These are phyloP conservation scores for Pseudomugil gertrudae DNA, from an alignment of 2,797 vertebrate species.

Conservation along the genomic window DNA sequence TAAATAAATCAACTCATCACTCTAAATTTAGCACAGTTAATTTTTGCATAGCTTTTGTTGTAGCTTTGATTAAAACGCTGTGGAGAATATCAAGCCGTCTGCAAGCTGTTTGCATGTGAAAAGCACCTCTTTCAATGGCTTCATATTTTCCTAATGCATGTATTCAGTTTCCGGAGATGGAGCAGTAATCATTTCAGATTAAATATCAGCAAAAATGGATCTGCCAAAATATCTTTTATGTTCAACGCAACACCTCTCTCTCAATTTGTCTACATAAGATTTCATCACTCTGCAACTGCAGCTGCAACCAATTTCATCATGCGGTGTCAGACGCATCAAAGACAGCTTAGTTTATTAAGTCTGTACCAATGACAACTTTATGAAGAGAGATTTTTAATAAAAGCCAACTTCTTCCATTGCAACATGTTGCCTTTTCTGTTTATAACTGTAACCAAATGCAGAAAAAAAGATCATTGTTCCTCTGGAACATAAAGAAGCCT, in stretches of 20 bases:
- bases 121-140: not conserved
- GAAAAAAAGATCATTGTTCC: conserved; percentile 1
- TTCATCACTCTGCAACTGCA: conserved; percentile 43
- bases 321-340: conserved; percentile 67
- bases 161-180: not conserved
- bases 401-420: not conserved
- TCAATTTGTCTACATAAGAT: conserved; percentile 42
- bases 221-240: conserved; percentile 34
- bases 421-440: conserved; percentile 6
- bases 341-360: conserved; percentile 44
- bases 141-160: not conserved
- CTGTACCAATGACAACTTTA: conserved; percentile 5
- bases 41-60: not conserved
- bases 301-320: conserved; percentile 59
- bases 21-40: no score
- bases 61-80: not conserved
- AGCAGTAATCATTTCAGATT: not conserved
- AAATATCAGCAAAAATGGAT: conserved; percentile 7
- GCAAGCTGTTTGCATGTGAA: not conserved
- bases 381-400: conserved; percentile 8
- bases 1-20: no score
- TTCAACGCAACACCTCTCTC: conserved; percentile 27
- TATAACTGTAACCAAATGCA: conserved; percentile 11
- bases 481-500: conserved; percentile 3
- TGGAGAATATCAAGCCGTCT: not conserved